A percentile compares a stretch with the other conserved stretches of the same genome.
These are phyloP conservation scores for Diacarnus erythraeanus DNA, from an alignment of 37 sponge, comb jelly and placozoan genomes.

Conservation along the genomic window DNA sequence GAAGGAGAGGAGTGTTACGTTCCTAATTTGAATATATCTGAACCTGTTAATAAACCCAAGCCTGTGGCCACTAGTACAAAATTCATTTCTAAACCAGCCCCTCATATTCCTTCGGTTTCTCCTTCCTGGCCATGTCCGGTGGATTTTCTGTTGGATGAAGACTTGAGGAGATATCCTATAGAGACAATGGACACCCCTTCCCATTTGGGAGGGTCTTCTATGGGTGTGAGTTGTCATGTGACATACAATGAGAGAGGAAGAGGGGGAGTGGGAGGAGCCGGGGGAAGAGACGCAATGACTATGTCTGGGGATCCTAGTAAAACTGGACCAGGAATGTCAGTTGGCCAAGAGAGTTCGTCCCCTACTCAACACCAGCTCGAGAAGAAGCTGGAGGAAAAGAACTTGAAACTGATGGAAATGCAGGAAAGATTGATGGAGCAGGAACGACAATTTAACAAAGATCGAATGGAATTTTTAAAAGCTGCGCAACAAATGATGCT, in stretches of 20 bases:
- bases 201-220: too few species aligned
- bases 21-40: neutral
- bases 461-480: constrained; percentile 55
- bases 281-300: too few species aligned
- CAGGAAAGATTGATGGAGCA: constrained; percentile 56
- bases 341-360: too few species aligned
- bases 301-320: too few species aligned
- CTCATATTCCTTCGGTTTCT: neutral
- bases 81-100: neutral
- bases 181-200: too few species aligned
- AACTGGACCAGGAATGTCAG: neutral
- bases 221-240: neutral
- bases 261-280: neutral
- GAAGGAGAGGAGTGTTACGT: constrained; percentile 22
- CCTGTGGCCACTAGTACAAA: neutral
- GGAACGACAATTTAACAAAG: constrained; percentile 49
- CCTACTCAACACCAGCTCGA: constrained; percentile 28
- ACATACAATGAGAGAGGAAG: neutral
- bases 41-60: neutral
- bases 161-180: neutral
- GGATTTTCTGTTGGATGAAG: neutral
- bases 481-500: constrained; percentile 49
- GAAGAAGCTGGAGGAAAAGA: constrained; percentile 49
- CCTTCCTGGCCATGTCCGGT: neutral
- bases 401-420: constrained; percentile 49